phyloP scores from a whole-genome alignment of 2,113 vertebrate species.

The Catharus fuscescens region DNA sequence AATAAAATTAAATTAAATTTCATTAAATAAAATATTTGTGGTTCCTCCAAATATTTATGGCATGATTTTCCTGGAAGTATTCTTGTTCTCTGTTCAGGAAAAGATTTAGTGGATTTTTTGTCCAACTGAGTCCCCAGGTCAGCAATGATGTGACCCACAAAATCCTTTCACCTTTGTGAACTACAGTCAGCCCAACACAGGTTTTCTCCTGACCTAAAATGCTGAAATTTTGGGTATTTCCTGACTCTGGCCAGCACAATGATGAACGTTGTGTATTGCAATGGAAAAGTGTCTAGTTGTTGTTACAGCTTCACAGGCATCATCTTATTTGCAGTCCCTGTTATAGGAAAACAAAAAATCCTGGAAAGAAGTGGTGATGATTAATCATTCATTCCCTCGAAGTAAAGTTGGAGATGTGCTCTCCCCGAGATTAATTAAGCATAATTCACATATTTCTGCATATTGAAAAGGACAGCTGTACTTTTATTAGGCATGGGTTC shows the following conservation, averaged over 20 bases:
- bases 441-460: not conserved
- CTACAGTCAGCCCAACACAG: not conserved
- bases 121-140: not conserved
- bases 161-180: not conserved
- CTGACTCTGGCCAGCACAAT: not conserved
- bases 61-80: not conserved
- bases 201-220: not conserved
- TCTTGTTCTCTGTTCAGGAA: not conserved
- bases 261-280: not conserved
- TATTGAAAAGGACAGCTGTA: not conserved
- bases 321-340: not conserved
- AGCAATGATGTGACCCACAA: not conserved
- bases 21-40: too few relatives aligned
- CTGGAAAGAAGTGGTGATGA: not conserved
- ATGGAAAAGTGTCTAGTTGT: not conserved
- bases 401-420: not conserved
- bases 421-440: not conserved
- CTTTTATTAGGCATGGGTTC: not conserved
- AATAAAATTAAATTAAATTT: not conserved
- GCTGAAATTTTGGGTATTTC: not conserved
- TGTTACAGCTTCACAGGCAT: not conserved
- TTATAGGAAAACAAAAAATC: not conserved
- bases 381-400: not conserved
- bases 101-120: not conserved
- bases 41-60: constrained; percentile 6